Evolutionary conservation across 2,113 vertebrate genomes (phyloP), one percentile per base, ranked within the genome.

Genomic region (Archocentrus centrarchus): DNA sequence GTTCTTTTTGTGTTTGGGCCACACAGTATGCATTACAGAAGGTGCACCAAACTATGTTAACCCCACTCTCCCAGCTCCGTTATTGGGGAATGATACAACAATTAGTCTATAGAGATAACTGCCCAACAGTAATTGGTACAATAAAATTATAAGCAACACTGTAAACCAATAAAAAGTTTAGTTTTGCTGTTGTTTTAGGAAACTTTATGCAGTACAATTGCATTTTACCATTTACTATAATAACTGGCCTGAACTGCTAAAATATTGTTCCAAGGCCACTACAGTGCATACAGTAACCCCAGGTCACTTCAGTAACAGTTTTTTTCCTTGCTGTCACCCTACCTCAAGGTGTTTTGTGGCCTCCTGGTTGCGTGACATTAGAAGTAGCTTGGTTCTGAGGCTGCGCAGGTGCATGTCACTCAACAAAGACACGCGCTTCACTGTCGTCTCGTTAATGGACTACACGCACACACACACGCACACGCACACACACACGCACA

Each of bases 321-420:
- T 27, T 7, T 8, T 76, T 64, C 64, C 64, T 20, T 55, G 27
- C 30, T 17, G 35, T 17, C 8, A 13, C 70, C 91, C 89, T 87
- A 98, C 97, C 96, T 98, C 97, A 41, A 98, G 93, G 81, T 98
- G 97, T 80, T 98, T 98, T 18, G 97, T 97, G 63, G 97, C 97
- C 75, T 98, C 97, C 81, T 98, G 97, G 58, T 98, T 98, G 44
- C 97, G 96, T 37, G 96, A 97, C 96, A 97, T 96, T 1, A 98
- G 95, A 88, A 97, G 90, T 75, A 98, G 93, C 87, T 98, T 98
- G 80, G 97, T 98, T n/a, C 97, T 96, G 79, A 98, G 94, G 91
- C 97, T 98, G 63, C 97, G 96, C 75, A 98, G 95, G 83, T 98
- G 97, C 97, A 98, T 97, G 91, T 98, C 97, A 39, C 97, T 97